These are phyloP conservation scores for Serinus canaria DNA, from an alignment of 2,113 vertebrate genomes.

Conservation along the genomic window DNA sequence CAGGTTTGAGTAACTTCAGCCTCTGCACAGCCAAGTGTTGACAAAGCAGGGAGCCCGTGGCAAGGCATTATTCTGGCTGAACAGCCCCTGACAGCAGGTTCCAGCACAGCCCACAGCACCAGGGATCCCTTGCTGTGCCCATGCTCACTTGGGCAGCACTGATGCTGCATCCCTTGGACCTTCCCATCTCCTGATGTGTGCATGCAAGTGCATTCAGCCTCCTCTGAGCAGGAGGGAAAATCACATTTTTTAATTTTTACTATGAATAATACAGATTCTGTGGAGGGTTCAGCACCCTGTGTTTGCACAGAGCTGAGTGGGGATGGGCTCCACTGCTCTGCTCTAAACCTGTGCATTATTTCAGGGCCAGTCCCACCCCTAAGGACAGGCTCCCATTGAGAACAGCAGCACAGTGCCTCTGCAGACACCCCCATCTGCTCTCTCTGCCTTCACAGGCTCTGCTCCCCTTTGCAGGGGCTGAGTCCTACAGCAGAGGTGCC, in stretches of 20 bases:
- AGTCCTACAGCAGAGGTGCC: neutral
- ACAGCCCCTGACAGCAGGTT: neutral
- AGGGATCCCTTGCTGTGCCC: neutral
- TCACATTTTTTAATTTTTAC: accelerated
- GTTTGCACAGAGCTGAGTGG: neutral
- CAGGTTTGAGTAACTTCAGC: neutral
- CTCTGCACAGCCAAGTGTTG: neutral
- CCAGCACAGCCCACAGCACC: neutral
- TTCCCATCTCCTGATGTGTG: neutral
- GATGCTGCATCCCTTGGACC: neutral
- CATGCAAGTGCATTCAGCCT: neutral
- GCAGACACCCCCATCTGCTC: neutral
- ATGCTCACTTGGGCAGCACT: neutral
- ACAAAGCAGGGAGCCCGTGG: neutral
- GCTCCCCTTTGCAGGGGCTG: neutral
- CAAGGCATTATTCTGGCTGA: conserved; percentile 2
- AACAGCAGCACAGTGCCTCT: neutral
- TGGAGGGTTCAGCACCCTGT: neutral
- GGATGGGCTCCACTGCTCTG: neutral
- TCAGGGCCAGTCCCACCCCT: neutral
- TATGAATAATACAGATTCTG: neutral
- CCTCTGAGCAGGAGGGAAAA: neutral
- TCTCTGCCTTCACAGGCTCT: neutral
- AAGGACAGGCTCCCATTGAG: accelerated
- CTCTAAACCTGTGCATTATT: neutral